These are phyloP conservation scores for Actinostola sp. DNA, from an alignment of 92 coral and sea anemone species.

Conservation along the genomic window DNA sequence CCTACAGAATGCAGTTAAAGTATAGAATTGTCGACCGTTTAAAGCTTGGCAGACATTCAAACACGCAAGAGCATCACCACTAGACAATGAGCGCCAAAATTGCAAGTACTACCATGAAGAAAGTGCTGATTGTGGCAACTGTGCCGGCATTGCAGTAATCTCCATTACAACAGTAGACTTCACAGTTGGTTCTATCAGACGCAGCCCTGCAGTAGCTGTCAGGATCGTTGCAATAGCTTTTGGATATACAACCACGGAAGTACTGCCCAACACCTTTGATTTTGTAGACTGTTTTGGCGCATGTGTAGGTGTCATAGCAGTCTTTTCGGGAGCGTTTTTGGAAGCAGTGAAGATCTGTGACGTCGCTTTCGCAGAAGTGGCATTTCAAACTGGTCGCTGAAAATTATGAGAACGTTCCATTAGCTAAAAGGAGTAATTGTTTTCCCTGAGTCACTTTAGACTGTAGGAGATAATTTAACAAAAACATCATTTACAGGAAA, in stretches of 20 bases:
- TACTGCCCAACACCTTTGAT: not conserved
- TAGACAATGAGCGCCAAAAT: conserved; percentile 5
- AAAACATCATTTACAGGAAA: not conserved
- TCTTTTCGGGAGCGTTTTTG: conserved; percentile 16
- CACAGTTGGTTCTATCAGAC: conserved; percentile 24
- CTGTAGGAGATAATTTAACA: too few relatives aligned
- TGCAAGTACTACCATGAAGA: conserved; percentile 1
- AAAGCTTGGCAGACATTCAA: not conserved
- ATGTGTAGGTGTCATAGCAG: conserved; percentile 22
- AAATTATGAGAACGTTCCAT: not conserved
- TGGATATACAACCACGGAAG: conserved; percentile 35
- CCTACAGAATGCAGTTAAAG: too few relatives aligned
- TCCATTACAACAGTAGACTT: conserved; percentile 35
- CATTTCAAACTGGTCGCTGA: conserved; percentile 24
- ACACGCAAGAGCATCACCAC: not conserved
- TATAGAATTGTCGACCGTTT: not conserved
- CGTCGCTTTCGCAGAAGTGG: conserved; percentile 27
- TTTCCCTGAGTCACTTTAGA: too few relatives aligned
- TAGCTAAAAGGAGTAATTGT: not conserved
- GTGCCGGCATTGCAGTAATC: conserved; percentile 25
- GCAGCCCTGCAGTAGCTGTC: conserved; percentile 38
- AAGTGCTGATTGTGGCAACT: not conserved
- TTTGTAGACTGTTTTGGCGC: conserved; percentile 24
- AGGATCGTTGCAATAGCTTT: conserved; percentile 32
- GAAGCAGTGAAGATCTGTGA: conserved; percentile 17